Evolutionary conservation across 2,888 invertebrate species (phyloP).

Genomic region (Antheraea yamamai): DNA sequence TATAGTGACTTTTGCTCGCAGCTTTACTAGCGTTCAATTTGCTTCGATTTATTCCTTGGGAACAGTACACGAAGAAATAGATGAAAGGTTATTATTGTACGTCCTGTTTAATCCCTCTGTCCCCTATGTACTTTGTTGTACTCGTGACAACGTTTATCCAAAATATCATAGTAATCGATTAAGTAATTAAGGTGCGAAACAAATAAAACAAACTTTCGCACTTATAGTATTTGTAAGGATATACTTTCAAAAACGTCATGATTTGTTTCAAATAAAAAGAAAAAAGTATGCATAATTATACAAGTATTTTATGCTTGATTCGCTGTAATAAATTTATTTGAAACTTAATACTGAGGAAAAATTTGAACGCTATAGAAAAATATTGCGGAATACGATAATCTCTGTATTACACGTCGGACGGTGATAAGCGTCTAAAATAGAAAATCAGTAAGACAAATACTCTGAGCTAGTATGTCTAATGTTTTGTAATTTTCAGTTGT

Average conservation of each 20-base stretch:
- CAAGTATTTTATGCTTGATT: not conserved
- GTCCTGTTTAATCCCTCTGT: too few relatives aligned
- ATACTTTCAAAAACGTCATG: not conserved
- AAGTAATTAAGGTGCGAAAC: too few relatives aligned
- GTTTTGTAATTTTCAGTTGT: slow-evolving; percentile 11
- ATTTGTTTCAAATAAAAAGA: not conserved
- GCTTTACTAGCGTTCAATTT: too few relatives aligned
- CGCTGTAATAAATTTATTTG: not conserved
- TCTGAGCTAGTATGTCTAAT: not conserved
- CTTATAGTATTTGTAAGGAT: not conserved
- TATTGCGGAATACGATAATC: not conserved
- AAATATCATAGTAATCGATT: too few relatives aligned
- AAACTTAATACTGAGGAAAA: not conserved
- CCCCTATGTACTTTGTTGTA: too few relatives aligned
- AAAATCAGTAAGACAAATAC: slow-evolving; percentile 9
- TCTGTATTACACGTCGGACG: not conserved
- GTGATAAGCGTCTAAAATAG: slow-evolving; percentile 16
- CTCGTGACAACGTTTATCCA: too few relatives aligned
- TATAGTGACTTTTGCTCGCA: too few relatives aligned
- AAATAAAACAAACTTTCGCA: not conserved
- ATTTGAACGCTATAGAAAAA: not conserved
- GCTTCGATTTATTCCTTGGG: too few relatives aligned
- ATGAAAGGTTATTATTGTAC: too few relatives aligned
- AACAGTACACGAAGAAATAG: too few relatives aligned
- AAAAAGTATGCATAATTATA: not conserved